Evolutionary conservation across 2,888 invertebrate species (phyloP), one percentile per base, ranked within the genome.

Genomic region (Sthenelais limicola): DNA sequence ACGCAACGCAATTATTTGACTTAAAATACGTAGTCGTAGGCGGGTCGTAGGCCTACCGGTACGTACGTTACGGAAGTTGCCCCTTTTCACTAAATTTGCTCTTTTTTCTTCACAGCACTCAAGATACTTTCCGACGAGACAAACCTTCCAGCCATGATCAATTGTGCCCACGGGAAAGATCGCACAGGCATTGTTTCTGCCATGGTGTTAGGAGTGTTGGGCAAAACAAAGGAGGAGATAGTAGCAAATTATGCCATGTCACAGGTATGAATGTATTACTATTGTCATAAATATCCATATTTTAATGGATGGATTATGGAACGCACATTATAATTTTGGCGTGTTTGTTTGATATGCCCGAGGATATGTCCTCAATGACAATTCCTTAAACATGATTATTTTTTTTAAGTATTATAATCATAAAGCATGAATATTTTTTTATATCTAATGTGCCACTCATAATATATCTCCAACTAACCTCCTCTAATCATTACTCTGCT

Each of bases 101-200:
- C n/a, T n/a, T 21, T 15, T 9, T 51, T 26, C 69, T 72, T 75
- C 74, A 0, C 78, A 85, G 85, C 82, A 38, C 73, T 85, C 71
- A 85, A 84, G 73, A 71, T 85, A 1, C 75, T 85, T 54, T 74
- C 79, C 1, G 78, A 81, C 30, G 77, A 76, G 15, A 72, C 73
- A 2, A 81, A 83, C 72, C 54, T 81, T 28, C 84, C 85, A 30
- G 82, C 80, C 1, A 73, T 85, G 75, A 73, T 85, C n/a, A 84
- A 83, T 76, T 85, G 85, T 79, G 82, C 83, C 1, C 81, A 82
- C 74, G 85, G 85, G 9, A 85, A 85, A 73, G 85, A 85, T 71
- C 76, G 85, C 58, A 84, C 85, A 5, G 85, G 85, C 1, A 79
- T 85, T 24, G 76, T 84, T 5, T 79, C 81, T 0, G 84, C 84